phyloP scores from a whole-genome alignment of 2,888 invertebrate species.

The Timema cristinae region DNA sequence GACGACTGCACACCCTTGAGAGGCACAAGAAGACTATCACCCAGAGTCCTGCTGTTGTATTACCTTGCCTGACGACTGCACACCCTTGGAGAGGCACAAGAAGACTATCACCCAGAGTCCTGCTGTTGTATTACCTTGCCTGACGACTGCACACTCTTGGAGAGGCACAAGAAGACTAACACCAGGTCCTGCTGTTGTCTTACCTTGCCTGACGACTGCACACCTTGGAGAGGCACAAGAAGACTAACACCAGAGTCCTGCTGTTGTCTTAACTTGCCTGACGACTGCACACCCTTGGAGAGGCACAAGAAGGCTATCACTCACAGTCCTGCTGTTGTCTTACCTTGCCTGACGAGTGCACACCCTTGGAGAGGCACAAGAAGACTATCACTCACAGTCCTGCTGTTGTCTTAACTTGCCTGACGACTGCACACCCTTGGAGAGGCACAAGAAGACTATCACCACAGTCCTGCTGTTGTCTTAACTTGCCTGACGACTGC shows the following conservation, averaged over 20 bases:
- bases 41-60: neutral
- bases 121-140: conserved; percentile 54
- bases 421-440: conserved; percentile 75
- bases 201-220: conserved; percentile 73
- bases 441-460: conserved; percentile 71
- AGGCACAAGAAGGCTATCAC: conserved; percentile 71
- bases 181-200: too few relatives aligned
- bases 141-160: conserved; percentile 75
- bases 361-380: conserved; percentile 72
- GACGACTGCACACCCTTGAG: conserved; percentile 72
- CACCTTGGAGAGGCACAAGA: conserved; percentile 72
- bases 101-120: conserved; percentile 67
- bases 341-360: conserved; percentile 73
- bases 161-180: conserved; percentile 71
- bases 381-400: conserved; percentile 67
- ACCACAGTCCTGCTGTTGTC: conserved; percentile 51
- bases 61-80: conserved; percentile 73
- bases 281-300: conserved; percentile 75
- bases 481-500: conserved; percentile 51
- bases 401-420: conserved; percentile 54
- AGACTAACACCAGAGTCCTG: conserved; percentile 81
- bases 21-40: conserved; percentile 57
- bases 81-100: conserved; percentile 72
- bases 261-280: conserved; percentile 62
- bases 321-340: too few relatives aligned